These are phyloP conservation scores for Halichoerus grypus DNA, from an alignment of 2,113 vertebrate species.

Conservation along the genomic window DNA sequence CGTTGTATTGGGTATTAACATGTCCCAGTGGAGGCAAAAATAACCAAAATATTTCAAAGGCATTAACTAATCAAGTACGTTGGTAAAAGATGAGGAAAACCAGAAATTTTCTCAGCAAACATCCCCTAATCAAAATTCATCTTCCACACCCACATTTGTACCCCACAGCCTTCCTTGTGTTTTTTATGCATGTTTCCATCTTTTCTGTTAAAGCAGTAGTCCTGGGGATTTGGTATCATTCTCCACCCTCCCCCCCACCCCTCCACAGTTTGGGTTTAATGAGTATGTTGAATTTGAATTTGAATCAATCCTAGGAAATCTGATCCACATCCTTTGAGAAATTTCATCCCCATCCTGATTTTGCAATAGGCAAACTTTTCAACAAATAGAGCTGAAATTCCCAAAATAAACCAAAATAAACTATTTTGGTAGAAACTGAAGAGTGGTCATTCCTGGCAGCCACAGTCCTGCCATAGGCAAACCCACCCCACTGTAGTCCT, in stretches of 20 bases:
- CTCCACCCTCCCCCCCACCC: not conserved
- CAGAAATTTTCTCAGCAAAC: not conserved
- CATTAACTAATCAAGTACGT: not conserved
- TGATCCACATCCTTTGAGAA: slow-evolving; percentile 55
- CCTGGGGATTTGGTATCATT: not conserved
- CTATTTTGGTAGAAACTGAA: slow-evolving; percentile 44
- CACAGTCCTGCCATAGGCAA: not conserved
- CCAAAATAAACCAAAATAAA: slow-evolving; percentile 59
- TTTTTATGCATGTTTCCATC: not conserved
- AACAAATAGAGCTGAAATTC: slow-evolving; percentile 63
- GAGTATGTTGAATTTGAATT: slow-evolving; percentile 54
- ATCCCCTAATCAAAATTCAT: not conserved
- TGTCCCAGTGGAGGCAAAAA: slow-evolving; percentile 32
- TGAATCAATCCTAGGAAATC: slow-evolving; percentile 62
- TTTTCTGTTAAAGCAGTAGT: not conserved
- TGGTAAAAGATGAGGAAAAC: not conserved
- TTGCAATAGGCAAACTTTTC: slow-evolving; percentile 71
- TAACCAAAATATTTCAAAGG: slow-evolving; percentile 46
- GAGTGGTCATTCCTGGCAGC: not conserved
- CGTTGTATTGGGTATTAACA: not conserved
- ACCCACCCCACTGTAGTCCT: not conserved
- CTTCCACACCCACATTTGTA: not conserved
- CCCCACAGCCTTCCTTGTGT: not conserved
- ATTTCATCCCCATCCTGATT: slow-evolving; percentile 61
- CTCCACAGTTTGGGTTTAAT: not conserved